Percentiles rank a stretch among this genome's conserved stretches.
phyloP scores from a whole-genome alignment of 1,140 invertebrate genomes.

The Papilio helenus region DNA sequence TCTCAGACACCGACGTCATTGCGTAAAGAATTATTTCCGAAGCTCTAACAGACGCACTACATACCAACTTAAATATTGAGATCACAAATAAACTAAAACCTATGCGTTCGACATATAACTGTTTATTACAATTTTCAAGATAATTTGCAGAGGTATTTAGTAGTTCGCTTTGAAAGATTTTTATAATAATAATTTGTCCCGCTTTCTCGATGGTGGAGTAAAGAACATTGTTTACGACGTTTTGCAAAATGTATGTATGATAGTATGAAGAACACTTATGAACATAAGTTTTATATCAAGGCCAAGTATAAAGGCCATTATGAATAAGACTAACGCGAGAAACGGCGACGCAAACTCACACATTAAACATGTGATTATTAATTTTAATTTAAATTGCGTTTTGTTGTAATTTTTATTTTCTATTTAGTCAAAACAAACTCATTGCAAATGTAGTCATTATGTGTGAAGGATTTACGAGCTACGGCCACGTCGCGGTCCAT shows the following conservation, averaged over 20 bases:
- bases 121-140: neutral
- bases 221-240: no score
- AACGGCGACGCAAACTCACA: neutral
- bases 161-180: neutral
- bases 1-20: conserved; percentile 24
- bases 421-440: neutral
- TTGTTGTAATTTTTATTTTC: neutral
- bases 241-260: no score
- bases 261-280: no score
- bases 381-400: no score
- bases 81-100: neutral
- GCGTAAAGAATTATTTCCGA: conserved; percentile 12
- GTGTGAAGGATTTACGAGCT: neutral
- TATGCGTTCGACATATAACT: neutral
- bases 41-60: conserved; percentile 18
- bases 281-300: neutral
- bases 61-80: conserved; percentile 19
- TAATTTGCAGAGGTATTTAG: neutral
- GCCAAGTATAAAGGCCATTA: neutral
- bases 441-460: neutral
- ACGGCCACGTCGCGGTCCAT: conserved; percentile 4
- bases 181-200: neutral
- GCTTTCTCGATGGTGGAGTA: no score
- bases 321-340: neutral
- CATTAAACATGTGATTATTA: neutral